Evolutionary conservation across 2,888 invertebrate genomes (phyloP), one percentile per base, ranked within the genome.

Genomic region (Cephonodes hylas): DNA sequence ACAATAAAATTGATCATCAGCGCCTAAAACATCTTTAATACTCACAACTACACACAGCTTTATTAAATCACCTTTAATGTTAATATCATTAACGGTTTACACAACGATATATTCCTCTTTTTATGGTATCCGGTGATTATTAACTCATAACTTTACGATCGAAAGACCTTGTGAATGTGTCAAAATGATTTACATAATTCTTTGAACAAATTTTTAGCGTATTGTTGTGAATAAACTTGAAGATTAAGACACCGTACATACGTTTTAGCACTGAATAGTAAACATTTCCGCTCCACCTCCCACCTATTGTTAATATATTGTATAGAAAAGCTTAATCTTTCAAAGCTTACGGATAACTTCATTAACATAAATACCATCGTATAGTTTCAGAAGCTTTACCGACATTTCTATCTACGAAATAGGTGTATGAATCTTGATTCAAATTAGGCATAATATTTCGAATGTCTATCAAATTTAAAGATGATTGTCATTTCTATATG

Each of bases 211-310:
- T 53, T n/a, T 60, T 60, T 60, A 60, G 42, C 60, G 42, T 53
- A 42, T 25, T 20, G 18, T 20, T 27, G 60, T 42, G 42, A 60
- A 60, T 59, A 42, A 6, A n/a, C 25, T 46, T 46, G 25, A n/a
- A 31, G 34, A 60, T 60, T 60, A 27, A 38, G 23, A 53, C 15
- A 38, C 42, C 38, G 13, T 53, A 60, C 23, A 22, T 15, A 23
- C 38, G 18, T 53, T 53, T 60, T 60, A 27, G 22, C 60, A 20
- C 60, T 60, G 60, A 38, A 53, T 60, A 38, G 23, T 53, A 48
- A 60, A n/a, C 13, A 38, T 59, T 63, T 63, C 63, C 59, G 27
- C 59, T 23, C 23, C 63, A 44, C 63, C 63, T 56, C 44, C 53
- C 31, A 38, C 13, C 23, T 10, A 48, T 60, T 60, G 60, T 53